phyloP scores from a whole-genome alignment of 2,797 vertebrate genomes.

The Tachyglossus aculeatus region DNA sequence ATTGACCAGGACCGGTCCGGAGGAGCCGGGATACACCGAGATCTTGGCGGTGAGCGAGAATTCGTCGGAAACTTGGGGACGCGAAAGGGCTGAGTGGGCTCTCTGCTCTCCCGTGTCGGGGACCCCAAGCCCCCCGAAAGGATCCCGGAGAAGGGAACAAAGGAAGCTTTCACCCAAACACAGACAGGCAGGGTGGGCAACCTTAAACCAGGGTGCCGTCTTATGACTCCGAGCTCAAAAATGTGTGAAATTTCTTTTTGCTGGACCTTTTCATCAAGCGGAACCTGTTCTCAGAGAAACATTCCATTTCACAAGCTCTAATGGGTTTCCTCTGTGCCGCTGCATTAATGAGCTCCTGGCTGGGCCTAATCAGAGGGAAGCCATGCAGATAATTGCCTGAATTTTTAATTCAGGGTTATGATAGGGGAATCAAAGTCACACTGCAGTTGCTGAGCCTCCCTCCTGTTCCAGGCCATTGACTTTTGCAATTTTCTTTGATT shows the following conservation, averaged over 20 bases:
- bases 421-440: conserved; percentile 85
- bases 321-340: conserved; percentile 85
- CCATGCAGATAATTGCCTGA: conserved; percentile 96
- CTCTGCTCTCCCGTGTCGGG: too few relatives aligned
- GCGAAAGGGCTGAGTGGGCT: too few relatives aligned
- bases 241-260: conserved; percentile 78
- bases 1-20: too few relatives aligned
- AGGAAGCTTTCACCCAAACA: conserved; percentile 57
- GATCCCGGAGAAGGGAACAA: conserved; percentile 58
- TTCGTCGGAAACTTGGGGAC: too few relatives aligned
- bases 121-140: too few relatives aligned
- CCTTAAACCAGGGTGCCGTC: conserved; percentile 50
- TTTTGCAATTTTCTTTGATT: conserved; percentile 79
- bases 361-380: conserved; percentile 88
- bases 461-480: conserved; percentile 77
- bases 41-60: too few relatives aligned
- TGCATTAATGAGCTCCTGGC: conserved; percentile 93
- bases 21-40: too few relatives aligned
- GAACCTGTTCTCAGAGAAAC: conserved; percentile 85
- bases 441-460: conserved; percentile 73
- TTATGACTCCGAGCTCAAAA: conserved; percentile 60
- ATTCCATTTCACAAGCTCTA: conserved; percentile 84
- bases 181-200: conserved; percentile 23
- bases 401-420: conserved; percentile 89
- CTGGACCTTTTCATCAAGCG: conserved; percentile 78